phyloP scores from a whole-genome alignment of 2,797 vertebrate species.

The Benthosema pterotum region DNA sequence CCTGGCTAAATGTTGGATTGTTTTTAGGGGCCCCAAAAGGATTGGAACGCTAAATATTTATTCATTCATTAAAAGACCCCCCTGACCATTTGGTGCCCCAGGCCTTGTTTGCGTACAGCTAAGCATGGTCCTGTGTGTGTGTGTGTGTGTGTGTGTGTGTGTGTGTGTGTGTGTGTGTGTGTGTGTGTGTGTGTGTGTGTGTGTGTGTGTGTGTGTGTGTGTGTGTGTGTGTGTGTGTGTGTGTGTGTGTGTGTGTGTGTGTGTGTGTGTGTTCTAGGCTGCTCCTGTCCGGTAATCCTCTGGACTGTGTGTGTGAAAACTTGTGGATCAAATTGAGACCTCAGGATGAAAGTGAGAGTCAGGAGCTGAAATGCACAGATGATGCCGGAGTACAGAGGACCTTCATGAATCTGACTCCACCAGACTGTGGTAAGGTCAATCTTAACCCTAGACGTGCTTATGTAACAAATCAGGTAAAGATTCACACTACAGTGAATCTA shows the following conservation, averaged over 20 bases:
- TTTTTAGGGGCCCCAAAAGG: too few species aligned
- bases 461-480: too few species aligned
- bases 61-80: too few species aligned
- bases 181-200: neutral
- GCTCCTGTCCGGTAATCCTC: slow-evolving; percentile 88
- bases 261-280: slow-evolving; percentile 56
- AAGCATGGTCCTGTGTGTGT: too few species aligned
- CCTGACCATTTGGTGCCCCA: too few species aligned
- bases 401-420: slow-evolving; percentile 83
- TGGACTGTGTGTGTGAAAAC: slow-evolving; percentile 93
- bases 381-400: slow-evolving; percentile 80
- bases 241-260: neutral
- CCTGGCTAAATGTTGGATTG: too few species aligned
- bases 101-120: too few species aligned
- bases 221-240: slow-evolving; percentile 11
- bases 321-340: slow-evolving; percentile 93
- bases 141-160: neutral
- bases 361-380: slow-evolving; percentile 87
- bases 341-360: slow-evolving; percentile 80
- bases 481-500: too few species aligned
- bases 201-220: neutral
- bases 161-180: neutral
- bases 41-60: too few species aligned
- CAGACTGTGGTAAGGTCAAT: slow-evolving; percentile 89
- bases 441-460: neutral